Evolutionary conservation across 2,888 invertebrate species (phyloP).

Genomic region (Zhuqinia jingwanae): DNA sequence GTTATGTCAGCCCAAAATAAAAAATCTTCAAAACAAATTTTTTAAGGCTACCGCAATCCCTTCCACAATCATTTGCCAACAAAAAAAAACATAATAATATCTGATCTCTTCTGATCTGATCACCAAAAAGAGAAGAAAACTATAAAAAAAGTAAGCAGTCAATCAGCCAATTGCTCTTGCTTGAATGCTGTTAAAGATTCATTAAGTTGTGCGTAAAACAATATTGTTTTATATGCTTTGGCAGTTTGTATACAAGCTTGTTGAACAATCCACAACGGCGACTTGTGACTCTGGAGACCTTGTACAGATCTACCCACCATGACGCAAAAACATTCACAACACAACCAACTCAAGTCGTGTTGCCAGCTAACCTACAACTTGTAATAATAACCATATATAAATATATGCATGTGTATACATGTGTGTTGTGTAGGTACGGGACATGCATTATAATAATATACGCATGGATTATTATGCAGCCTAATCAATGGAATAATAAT

Average conservation of each 20-base stretch:
- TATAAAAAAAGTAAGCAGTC: constrained; percentile 10
- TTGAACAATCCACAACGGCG: neutral
- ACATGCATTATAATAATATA: constrained; percentile 46
- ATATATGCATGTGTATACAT: neutral
- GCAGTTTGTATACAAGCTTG: neutral
- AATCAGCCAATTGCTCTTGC: constrained; percentile 24
- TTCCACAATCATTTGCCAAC: neutral
- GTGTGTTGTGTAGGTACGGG: neutral
- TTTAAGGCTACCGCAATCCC: neutral
- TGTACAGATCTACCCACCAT: constrained; percentile 68
- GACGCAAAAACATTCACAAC: constrained; percentile 42
- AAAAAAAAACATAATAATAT: neutral
- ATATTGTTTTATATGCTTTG: neutral
- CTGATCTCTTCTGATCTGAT: neutral
- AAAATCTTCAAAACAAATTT: neutral
- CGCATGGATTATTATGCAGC: constrained; percentile 41
- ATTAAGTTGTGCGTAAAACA: neutral
- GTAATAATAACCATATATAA: too few relatives aligned
- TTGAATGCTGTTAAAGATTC: constrained; percentile 19
- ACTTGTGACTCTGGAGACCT: constrained; percentile 63
- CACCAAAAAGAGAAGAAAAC: neutral
- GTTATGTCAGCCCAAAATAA: neutral
- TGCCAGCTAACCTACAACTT: neutral
- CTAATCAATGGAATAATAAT: constrained; percentile 15
- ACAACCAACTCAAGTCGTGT: neutral